Conservation (phyloP, 1,140 invertebrate species). For the Halictus rubicundus region DNA sequence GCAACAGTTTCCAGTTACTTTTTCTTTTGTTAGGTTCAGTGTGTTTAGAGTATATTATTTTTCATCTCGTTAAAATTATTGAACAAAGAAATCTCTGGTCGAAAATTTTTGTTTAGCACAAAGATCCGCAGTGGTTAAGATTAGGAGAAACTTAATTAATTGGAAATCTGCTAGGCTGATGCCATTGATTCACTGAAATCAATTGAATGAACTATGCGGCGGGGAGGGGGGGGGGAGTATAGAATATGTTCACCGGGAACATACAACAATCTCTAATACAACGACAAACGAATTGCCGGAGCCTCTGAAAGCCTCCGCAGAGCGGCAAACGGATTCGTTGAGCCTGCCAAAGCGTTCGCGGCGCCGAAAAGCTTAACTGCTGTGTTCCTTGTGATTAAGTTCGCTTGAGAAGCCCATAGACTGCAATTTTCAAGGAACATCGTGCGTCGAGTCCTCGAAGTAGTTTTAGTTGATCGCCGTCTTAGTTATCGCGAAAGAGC, state of each 20-base stretch:
- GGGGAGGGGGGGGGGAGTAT: no score
- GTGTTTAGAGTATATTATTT: no score
- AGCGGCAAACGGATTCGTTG: slow-evolving; percentile 17
- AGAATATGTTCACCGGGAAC: neutral
- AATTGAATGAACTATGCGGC: neutral
- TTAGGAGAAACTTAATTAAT: no score
- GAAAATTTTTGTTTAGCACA: no score
- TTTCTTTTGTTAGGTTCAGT: no score
- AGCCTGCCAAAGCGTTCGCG: slow-evolving; percentile 10
- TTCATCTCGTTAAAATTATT: no score
- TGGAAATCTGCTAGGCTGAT: neutral
- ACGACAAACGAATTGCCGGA: slow-evolving; percentile 16
- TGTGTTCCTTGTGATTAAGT: slow-evolving; percentile 42
- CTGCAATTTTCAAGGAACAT: slow-evolving; percentile 31
- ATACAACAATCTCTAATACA: slow-evolving; percentile 17
- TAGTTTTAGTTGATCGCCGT: slow-evolving; percentile 13
- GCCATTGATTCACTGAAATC: neutral
- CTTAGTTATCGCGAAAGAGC: neutral
- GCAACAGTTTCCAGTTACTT: no score
- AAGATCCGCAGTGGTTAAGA: no score
- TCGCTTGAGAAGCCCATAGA: slow-evolving; percentile 19
- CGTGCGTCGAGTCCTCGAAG: slow-evolving; percentile 1
- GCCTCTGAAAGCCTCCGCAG: slow-evolving; percentile 3
- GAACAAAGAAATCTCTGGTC: no score
- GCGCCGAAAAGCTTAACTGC: slow-evolving; percentile 38